Evolutionary conservation across 2,113 vertebrate genomes (phyloP).

Genomic region (Leucopsar rothschildi): DNA sequence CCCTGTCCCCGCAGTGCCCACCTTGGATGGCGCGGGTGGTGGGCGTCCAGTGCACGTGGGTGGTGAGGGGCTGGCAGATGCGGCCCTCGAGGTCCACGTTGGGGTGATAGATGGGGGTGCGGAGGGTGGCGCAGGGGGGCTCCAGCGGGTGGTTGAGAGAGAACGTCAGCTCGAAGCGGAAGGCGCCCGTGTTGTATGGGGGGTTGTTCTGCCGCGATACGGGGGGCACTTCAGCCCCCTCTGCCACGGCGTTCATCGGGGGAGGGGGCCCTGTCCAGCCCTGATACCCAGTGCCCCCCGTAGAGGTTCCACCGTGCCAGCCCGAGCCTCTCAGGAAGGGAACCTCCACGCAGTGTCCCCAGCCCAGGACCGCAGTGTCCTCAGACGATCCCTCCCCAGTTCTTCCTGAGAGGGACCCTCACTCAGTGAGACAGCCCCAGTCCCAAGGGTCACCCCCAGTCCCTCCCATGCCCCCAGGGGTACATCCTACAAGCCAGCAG

Average conservation of each 20-base stretch:
- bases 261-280: neutral
- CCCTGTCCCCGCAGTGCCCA: neutral
- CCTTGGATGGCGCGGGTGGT: slow-evolving; percentile 44
- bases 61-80: slow-evolving; percentile 67
- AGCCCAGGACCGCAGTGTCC: neutral
- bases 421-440: neutral
- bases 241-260: neutral
- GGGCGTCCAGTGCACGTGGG: neutral
- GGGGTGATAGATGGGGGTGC: slow-evolving; percentile 73
- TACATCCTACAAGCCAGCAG: too few species aligned
- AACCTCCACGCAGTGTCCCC: neutral
- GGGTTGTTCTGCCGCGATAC: neutral
- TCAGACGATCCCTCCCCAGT: neutral
- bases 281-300: neutral
- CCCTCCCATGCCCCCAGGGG: neutral
- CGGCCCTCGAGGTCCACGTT: slow-evolving; percentile 10
- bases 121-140: slow-evolving; percentile 51
- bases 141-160: slow-evolving; percentile 29
- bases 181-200: slow-evolving; percentile 61
- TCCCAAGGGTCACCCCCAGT: neutral
- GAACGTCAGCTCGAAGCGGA: slow-evolving; percentile 62
- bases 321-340: neutral
- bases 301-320: neutral
- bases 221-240: neutral
- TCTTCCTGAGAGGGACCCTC: neutral